Percentiles rank a stretch among this genome's conserved stretches.
Evolutionary conservation across 1,140 invertebrate species (phyloP).

Genomic region (Conus ventricosus): DNA sequence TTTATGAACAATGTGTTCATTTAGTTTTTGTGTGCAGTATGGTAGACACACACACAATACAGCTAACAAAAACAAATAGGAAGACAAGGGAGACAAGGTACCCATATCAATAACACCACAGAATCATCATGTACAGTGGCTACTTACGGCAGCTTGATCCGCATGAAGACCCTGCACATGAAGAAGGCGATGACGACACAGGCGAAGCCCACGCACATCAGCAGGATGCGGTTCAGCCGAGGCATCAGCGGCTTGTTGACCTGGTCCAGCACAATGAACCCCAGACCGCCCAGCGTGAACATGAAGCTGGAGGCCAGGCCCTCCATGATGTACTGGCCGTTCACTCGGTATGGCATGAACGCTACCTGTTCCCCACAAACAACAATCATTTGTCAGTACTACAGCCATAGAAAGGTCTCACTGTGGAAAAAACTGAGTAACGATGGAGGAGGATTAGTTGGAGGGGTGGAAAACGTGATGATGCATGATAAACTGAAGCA

Average conservation of each 20-base stretch:
- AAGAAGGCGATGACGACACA: constrained; percentile 96
- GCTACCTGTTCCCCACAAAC: constrained; percentile 82
- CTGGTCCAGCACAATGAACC: constrained; percentile 96
- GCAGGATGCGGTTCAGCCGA: constrained; percentile 92
- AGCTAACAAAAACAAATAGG: background rate
- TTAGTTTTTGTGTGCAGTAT: no score
- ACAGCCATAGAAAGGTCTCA: background rate
- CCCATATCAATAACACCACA: background rate
- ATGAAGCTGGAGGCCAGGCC: constrained; percentile 97
- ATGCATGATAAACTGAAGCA: no score
- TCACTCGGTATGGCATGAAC: constrained; percentile 98
- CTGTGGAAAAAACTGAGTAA: no score
- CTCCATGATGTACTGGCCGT: constrained; percentile 99
- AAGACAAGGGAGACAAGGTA: background rate
- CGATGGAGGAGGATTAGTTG: no score
- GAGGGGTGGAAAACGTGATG: no score
- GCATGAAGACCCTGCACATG: constrained; percentile 98
- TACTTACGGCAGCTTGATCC: constrained; percentile 93
- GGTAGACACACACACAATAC: background rate
- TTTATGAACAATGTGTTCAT: no score
- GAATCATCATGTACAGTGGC: constrained; percentile 19
- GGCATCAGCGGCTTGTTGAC: constrained; percentile 94
- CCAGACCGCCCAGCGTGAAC: constrained; percentile 95
- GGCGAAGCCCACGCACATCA: constrained; percentile 94
- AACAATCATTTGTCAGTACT: background rate